phyloP scores from a whole-genome alignment of 2,113 vertebrate genomes.

The Gymnarchus niloticus region DNA sequence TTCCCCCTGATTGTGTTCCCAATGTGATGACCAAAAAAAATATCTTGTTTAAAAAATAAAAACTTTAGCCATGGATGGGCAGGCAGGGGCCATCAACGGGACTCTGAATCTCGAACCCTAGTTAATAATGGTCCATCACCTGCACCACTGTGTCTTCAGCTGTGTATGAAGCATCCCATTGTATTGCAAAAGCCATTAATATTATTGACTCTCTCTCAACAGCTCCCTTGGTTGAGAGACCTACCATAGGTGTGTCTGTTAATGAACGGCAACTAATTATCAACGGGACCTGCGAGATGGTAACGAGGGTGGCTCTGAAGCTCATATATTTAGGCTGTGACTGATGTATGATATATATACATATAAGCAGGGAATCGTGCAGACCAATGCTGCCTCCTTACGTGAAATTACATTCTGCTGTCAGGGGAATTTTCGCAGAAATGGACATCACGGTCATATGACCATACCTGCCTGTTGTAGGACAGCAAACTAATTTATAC shows the following conservation, averaged over 20 bases:
- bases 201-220: conserved; percentile 35
- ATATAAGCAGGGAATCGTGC: not conserved
- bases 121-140: conserved; percentile 27
- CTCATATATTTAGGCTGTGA: not conserved
- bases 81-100: not conserved
- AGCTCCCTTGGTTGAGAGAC: conserved; percentile 29
- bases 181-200: conserved; percentile 34
- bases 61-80: not conserved
- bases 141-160: not conserved
- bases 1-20: not conserved
- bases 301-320: conserved; percentile 5
- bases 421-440: not conserved
- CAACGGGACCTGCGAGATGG: conserved; percentile 16
- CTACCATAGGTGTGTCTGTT: conserved; percentile 16
- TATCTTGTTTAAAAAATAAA: too few species aligned
- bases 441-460: not conserved
- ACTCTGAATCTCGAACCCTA: not conserved
- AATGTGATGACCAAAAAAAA: not conserved
- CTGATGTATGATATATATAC: not conserved
- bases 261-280: conserved; percentile 37
- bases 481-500: not conserved
- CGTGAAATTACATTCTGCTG: not conserved
- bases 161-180: conserved; percentile 18
- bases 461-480: not conserved
- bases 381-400: not conserved